Conservation (phyloP, 2,888 invertebrate genomes). For the Nebria brevicollis region DNA sequence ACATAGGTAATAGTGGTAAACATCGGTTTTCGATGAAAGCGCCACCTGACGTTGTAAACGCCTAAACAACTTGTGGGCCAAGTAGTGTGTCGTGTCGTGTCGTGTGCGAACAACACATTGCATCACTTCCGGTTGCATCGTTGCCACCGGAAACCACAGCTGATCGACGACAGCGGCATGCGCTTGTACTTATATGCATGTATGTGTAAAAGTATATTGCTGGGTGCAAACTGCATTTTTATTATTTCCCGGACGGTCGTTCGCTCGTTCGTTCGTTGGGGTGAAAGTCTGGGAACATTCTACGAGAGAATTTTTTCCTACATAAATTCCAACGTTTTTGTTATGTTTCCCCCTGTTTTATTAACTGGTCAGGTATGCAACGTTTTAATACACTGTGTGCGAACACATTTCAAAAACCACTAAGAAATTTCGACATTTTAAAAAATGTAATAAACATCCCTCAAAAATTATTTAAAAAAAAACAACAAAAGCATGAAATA, state of each 20-base stretch:
- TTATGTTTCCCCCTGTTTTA: not conserved
- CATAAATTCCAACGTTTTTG: not conserved
- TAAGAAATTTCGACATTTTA: not conserved
- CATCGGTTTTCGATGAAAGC: not conserved
- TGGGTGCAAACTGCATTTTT: slow-evolving; percentile 10
- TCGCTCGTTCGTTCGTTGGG: not conserved
- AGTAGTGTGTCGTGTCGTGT: not conserved
- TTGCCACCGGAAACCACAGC: slow-evolving; percentile 18
- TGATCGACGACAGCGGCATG: slow-evolving; percentile 6
- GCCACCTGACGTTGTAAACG: slow-evolving; percentile 3
- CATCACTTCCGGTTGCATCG: slow-evolving; percentile 16
- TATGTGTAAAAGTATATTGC: not conserved
- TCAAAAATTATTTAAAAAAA: too few relatives aligned
- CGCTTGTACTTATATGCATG: not conserved
- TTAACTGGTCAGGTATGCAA: not conserved
- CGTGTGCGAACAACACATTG: slow-evolving; percentile 15
- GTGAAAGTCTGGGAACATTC: not conserved
- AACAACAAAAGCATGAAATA: too few relatives aligned
- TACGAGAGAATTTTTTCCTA: not conserved
- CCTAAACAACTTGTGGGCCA: not conserved
- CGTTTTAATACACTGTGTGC: not conserved
- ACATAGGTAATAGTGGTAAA: too few relatives aligned
- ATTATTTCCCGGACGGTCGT: slow-evolving; percentile 10
- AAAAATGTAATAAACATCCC: not conserved
- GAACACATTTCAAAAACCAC: not conserved